Conservation (phyloP, 2,797 vertebrate species). For the Gadopsis marmoratus region DNA sequence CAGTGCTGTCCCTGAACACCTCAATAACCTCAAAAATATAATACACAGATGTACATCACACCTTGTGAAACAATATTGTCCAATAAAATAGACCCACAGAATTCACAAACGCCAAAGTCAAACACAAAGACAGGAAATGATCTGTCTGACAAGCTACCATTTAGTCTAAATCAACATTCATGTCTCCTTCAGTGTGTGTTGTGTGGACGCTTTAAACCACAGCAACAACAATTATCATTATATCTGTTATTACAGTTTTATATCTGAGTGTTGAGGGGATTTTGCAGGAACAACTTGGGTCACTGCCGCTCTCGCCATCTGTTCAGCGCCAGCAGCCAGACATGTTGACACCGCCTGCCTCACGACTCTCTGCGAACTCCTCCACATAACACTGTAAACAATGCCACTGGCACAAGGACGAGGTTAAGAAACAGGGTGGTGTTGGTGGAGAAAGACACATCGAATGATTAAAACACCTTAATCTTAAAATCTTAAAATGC, state of each 20-base stretch:
- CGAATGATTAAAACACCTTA: neutral
- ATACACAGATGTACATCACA: neutral
- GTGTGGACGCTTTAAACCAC: neutral
- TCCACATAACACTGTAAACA: constrained; percentile 45
- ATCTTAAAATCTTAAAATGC: neutral
- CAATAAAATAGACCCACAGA: neutral
- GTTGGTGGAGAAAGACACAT: neutral
- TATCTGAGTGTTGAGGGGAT: constrained; percentile 35
- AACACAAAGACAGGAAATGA: constrained; percentile 14
- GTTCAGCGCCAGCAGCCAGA: constrained; percentile 58
- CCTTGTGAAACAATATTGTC: constrained; percentile 17
- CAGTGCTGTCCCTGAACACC: neutral
- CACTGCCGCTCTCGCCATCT: constrained; percentile 64
- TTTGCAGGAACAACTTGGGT: constrained; percentile 37
- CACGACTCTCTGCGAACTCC: constrained; percentile 32
- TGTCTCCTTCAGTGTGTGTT: neutral
- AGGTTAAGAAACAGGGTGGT: constrained; percentile 14
- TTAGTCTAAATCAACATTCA: constrained; percentile 16
- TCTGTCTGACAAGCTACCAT: constrained; percentile 11
- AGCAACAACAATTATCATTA: neutral
- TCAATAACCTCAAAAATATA: neutral
- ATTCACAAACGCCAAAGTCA: constrained; percentile 4
- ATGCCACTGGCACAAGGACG: constrained; percentile 37
- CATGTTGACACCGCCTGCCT: constrained; percentile 38
- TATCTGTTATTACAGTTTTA: constrained; percentile 33